phyloP scores from a whole-genome alignment of 2,797 vertebrate genomes.

The Limosa lapponica region DNA sequence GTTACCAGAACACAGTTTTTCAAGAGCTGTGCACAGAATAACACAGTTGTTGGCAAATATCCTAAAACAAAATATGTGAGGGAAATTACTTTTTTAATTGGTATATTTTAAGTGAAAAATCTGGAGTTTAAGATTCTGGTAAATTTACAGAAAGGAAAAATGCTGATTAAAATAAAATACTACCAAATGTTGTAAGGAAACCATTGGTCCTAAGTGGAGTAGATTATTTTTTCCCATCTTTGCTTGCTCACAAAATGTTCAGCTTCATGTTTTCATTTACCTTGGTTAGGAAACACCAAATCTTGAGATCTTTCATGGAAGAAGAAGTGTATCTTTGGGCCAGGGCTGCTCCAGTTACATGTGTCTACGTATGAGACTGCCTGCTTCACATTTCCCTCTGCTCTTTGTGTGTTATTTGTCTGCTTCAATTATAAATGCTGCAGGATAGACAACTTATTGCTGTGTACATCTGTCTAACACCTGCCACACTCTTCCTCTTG shows the following conservation, averaged over 20 bases:
- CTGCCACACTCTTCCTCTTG: not conserved
- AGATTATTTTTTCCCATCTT: not conserved
- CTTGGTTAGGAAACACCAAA: not conserved
- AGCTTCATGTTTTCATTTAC: not conserved
- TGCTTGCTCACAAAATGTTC: not conserved
- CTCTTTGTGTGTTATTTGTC: not conserved
- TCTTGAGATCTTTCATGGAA: not conserved
- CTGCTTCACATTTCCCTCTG: not conserved
- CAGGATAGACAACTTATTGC: not conserved
- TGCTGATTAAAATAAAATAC: not conserved
- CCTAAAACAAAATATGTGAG: not conserved
- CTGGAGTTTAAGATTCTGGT: not conserved
- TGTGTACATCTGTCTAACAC: conserved; percentile 20
- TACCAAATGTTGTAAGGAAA: not conserved
- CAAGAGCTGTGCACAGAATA: not conserved
- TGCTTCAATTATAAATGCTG: not conserved
- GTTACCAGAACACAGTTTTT: not conserved
- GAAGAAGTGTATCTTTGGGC: not conserved
- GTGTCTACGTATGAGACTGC: not conserved
- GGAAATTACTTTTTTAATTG: not conserved
- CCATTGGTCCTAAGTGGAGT: not conserved
- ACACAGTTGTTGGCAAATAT: not conserved
- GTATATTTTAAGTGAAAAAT: not conserved
- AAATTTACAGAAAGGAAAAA: not conserved
- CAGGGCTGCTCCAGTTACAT: not conserved